Evolutionary conservation across 2,113 vertebrate genomes (phyloP).

Genomic region (Chaenocephalus aceratus): DNA sequence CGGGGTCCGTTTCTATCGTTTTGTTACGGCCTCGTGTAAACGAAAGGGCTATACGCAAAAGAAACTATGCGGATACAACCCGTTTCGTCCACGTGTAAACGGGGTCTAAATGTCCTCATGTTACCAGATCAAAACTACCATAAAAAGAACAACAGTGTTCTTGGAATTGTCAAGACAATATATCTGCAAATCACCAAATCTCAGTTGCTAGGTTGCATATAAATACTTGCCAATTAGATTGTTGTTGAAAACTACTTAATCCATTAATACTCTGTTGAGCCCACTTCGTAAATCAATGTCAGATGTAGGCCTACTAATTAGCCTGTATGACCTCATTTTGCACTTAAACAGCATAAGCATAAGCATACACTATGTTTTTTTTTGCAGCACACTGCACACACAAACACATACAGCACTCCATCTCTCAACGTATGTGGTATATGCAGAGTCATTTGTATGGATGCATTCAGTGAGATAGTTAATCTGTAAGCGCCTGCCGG

Average conservation of each 20-base stretch:
- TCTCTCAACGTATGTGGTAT: slow-evolving; percentile 39
- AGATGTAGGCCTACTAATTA: slow-evolving; percentile 32
- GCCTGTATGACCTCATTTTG: slow-evolving; percentile 36
- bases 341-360: slow-evolving; percentile 21
- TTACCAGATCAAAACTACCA: background rate
- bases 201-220: background rate
- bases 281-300: slow-evolving; percentile 34
- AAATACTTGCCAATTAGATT: background rate
- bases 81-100: too few species aligned
- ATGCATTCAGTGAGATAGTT: slow-evolving; percentile 69
- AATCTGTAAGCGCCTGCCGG: slow-evolving; percentile 67
- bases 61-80: too few species aligned
- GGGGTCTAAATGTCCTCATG: background rate
- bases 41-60: too few species aligned
- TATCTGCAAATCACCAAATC: background rate
- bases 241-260: background rate
- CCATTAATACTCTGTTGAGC: background rate
- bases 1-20: too few species aligned
- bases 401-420: background rate
- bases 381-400: slow-evolving; percentile 25
- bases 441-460: slow-evolving; percentile 71
- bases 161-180: background rate
- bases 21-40: too few species aligned
- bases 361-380: slow-evolving; percentile 23
- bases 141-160: background rate